These are phyloP conservation scores for Torymus texanus DNA, from an alignment of 2,888 invertebrate genomes.

Conservation along the genomic window DNA sequence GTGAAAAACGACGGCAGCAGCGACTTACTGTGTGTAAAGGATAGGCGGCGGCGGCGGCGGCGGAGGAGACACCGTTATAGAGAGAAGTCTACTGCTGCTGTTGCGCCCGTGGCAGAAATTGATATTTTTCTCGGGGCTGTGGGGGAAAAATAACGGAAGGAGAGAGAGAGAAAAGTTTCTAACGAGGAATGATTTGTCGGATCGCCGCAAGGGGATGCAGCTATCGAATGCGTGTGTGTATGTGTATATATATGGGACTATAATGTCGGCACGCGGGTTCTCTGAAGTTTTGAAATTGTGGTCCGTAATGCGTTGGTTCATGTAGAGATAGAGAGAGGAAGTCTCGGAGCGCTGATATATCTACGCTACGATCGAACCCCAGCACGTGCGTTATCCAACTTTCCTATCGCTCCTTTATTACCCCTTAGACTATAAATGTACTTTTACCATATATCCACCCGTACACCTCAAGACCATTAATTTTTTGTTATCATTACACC, in stretches of 20 bases:
- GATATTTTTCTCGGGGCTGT: conserved; percentile 62
- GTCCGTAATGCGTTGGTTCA: background rate
- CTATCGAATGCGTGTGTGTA: background rate
- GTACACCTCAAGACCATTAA: too few relatives aligned
- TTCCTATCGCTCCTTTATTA: too few relatives aligned
- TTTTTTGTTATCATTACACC: too few relatives aligned
- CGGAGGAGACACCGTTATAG: conserved; percentile 46
- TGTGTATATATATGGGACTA: background rate
- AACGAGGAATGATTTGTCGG: conserved; percentile 70
- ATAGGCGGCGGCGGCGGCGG: conserved; percentile 14
- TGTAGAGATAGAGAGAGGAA: background rate
- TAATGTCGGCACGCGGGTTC: background rate
- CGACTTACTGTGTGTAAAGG: conserved; percentile 59
- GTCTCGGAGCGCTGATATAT: conserved; percentile 16
- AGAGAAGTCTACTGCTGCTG: conserved; percentile 43
- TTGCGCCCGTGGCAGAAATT: conserved; percentile 61
- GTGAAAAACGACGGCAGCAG: conserved; percentile 27
- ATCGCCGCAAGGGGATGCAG: background rate
- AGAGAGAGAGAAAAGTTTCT: conserved; percentile 48
- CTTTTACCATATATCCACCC: too few relatives aligned
- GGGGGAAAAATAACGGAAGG: conserved; percentile 49
- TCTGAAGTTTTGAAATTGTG: conserved; percentile 8
- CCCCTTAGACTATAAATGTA: too few relatives aligned
- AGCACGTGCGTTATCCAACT: background rate
- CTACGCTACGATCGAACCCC: background rate